Percentiles rank a stretch among this genome's conserved stretches.
These are phyloP conservation scores for Sebastes reedi DNA, from an alignment of 2,797 vertebrate genomes.

Conservation along the genomic window DNA sequence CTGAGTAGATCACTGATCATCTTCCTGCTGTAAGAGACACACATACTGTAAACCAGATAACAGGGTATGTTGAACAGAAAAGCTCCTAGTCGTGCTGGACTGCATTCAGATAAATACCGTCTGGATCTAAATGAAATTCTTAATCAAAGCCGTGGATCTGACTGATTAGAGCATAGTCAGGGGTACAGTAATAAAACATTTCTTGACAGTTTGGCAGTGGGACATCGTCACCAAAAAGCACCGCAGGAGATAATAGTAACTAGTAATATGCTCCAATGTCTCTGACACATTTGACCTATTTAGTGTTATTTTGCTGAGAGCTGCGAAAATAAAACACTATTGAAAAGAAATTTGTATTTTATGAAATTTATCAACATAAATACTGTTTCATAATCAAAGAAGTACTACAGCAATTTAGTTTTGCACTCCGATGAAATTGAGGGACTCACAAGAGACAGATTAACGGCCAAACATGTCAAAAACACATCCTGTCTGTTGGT, in stretches of 20 bases:
- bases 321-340: background rate
- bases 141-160: no score
- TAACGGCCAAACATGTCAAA: background rate
- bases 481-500: background rate
- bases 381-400: no score
- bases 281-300: no score
- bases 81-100: background rate
- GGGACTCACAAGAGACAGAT: background rate
- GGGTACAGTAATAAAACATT: background rate
- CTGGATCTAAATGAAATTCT: background rate
- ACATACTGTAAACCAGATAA: background rate
- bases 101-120: background rate
- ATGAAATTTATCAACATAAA: background rate
- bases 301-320: no score
- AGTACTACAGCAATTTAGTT: no score
- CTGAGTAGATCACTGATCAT: background rate
- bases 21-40: background rate
- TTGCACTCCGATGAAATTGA: no score
- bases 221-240: no score
- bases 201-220: no score
- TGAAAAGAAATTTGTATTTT: background rate
- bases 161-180: background rate
- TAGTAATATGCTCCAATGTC: background rate
- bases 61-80: background rate
- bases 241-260: background rate